phyloP scores from a whole-genome alignment of 2,113 vertebrate species.

The Galeopterus variegatus region DNA sequence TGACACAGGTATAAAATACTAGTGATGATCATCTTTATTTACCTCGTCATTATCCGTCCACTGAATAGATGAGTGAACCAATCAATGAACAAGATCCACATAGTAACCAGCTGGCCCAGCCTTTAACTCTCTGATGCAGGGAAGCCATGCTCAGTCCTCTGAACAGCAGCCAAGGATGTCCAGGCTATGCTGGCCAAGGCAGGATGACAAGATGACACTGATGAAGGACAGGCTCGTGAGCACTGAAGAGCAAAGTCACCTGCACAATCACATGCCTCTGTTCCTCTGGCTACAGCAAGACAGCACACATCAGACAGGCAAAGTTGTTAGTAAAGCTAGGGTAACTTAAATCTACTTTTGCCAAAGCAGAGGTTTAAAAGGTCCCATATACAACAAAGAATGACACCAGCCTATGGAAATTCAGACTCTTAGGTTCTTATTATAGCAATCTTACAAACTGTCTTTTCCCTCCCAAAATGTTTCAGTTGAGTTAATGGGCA shows the following conservation, averaged over 20 bases:
- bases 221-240: neutral
- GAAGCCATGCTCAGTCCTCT: neutral
- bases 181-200: no score
- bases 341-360: neutral
- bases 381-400: neutral
- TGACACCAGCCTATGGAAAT: neutral
- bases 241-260: neutral
- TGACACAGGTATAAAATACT: neutral
- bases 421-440: neutral
- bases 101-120: neutral
- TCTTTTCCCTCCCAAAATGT: neutral
- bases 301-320: neutral
- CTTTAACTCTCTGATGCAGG: neutral
- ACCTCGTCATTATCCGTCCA: neutral
- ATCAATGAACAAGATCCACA: neutral
- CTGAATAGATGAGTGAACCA: neutral
- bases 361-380: neutral
- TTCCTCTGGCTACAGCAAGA: neutral
- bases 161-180: neutral
- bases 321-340: neutral
- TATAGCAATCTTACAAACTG: neutral
- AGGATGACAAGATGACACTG: neutral
- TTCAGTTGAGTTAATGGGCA: neutral
- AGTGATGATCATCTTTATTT: neutral
- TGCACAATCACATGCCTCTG: neutral